Evolutionary conservation across 92 coral and sea anemone species (phyloP).

Genomic region (Phenganax marumi): DNA sequence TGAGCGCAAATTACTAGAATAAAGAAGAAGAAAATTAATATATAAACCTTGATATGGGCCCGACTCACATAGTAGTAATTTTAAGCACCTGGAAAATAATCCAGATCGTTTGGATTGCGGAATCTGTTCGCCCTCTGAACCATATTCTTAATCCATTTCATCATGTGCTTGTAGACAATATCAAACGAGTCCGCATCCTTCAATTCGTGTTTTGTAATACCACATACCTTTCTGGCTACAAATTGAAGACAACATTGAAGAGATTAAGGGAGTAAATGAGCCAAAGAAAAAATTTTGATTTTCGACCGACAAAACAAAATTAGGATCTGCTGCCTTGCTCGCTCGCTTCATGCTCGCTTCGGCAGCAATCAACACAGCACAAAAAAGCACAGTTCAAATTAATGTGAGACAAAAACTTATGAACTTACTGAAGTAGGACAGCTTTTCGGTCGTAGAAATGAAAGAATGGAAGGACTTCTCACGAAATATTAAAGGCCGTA

Average conservation of each 20-base stretch:
- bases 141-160: slow-evolving; percentile 11
- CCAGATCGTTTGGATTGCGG: slow-evolving; percentile 1
- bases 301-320: too few relatives aligned
- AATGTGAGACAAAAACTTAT: neutral
- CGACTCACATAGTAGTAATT: slow-evolving; percentile 2
- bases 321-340: too few relatives aligned
- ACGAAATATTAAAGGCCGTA: neutral
- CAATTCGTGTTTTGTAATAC: neutral
- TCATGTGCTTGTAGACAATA: neutral
- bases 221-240: neutral
- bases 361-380: too few relatives aligned
- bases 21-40: slow-evolving; percentile 5
- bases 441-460: slow-evolving; percentile 6
- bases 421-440: slow-evolving; percentile 10
- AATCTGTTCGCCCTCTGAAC: slow-evolving; percentile 9
- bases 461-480: slow-evolving; percentile 2
- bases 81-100: slow-evolving; percentile 32
- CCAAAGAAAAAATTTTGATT: too few relatives aligned
- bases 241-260: too few relatives aligned
- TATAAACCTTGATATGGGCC: neutral
- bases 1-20: slow-evolving; percentile 36
- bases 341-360: neutral
- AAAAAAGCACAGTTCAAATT: neutral
- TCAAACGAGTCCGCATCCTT: neutral
- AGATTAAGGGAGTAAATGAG: too few relatives aligned